Base-by-base conservation (phyloP, 1,140 invertebrate genomes). In the Drosophila takahashii region DNA sequence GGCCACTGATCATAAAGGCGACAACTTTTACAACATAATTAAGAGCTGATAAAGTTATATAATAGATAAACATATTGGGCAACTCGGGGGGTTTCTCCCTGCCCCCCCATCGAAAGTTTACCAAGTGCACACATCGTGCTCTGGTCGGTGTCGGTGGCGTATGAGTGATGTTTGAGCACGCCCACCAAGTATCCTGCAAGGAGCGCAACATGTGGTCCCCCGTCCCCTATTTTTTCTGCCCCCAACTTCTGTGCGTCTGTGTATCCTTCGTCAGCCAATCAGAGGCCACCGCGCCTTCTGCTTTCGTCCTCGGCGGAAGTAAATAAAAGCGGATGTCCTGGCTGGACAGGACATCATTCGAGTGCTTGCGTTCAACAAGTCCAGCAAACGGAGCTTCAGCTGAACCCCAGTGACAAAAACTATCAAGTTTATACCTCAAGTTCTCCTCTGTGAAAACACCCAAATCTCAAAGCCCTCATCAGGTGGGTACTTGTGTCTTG, bases 301-400 rank as follows among this genome's bases (percentile, higher is more conserved):
- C 51, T 57, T 54, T 61, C 54, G 51, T 70, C 54, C 64, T 34
- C 60, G 57, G 18, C 67, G 79, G 72, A 85, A 90, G 75, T 81
- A 81, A 81, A 91, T 91, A 91, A 91, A 91, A 91, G 81, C 90
- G 44, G 81, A 81, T 77, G 83, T 90, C 86, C 85, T 90, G 72
- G 65, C 67, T 54, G 42, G 47, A 48, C 36, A 76, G 56, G 76
- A 39, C 70, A 90, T 90, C 90, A 91, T 87, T 91, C 81, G 78
- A 87, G 74, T 74, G 60, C 77, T 71, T 70, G 81, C 77, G 77
- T 86, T 91, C 84, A 75, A 79, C 87, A 90, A 90, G 83, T 77
- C 42, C 39, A 66, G 72, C 61, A 22, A 74, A 62, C 64, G 52
- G 53, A 59, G 69, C 50, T 34, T 32, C 15, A 59, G 37, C 41